These are phyloP conservation scores for Brachionus rubens DNA, from an alignment of 1,140 invertebrate genomes.

Conservation along the genomic window DNA sequence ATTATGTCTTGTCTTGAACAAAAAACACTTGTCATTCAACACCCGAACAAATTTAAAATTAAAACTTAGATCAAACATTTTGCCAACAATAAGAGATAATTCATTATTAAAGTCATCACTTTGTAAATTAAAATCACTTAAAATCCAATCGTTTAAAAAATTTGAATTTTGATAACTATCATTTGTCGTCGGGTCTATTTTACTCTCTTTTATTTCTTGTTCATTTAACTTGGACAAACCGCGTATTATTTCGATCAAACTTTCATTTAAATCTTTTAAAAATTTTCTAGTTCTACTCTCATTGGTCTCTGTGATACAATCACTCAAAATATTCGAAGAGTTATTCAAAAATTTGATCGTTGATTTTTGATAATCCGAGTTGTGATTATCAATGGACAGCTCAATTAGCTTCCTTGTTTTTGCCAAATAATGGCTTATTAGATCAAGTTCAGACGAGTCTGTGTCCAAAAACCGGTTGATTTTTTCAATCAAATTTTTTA, in stretches of 20 bases:
- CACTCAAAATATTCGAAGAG: neutral
- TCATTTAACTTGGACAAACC: conserved; percentile 12
- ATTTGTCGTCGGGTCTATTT: neutral
- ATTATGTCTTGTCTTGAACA: neutral
- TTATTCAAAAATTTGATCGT: conserved; percentile 18
- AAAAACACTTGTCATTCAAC: conserved; percentile 20
- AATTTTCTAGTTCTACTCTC: neutral
- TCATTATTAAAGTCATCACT: conserved; percentile 34
- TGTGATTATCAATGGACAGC: neutral
- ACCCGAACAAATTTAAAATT: neutral
- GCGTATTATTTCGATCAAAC: neutral
- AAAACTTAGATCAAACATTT: conserved; percentile 39
- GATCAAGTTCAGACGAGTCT: neutral
- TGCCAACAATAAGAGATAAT: neutral
- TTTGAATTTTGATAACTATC: neutral
- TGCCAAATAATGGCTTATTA: neutral
- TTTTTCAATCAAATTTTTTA: neutral
- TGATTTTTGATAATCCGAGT: neutral
- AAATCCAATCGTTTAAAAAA: conserved; percentile 32
- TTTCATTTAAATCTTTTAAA: conserved; percentile 1
- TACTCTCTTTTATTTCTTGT: neutral
- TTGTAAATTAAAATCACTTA: conserved; percentile 22
- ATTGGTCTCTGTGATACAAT: neutral
- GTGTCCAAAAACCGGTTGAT: neutral
- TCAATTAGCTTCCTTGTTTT: conserved; percentile 10